Evolutionary conservation across 1,140 invertebrate species (phyloP), one percentile per base, ranked within the genome.

Genomic region (Anoplolepis gracilipes): DNA sequence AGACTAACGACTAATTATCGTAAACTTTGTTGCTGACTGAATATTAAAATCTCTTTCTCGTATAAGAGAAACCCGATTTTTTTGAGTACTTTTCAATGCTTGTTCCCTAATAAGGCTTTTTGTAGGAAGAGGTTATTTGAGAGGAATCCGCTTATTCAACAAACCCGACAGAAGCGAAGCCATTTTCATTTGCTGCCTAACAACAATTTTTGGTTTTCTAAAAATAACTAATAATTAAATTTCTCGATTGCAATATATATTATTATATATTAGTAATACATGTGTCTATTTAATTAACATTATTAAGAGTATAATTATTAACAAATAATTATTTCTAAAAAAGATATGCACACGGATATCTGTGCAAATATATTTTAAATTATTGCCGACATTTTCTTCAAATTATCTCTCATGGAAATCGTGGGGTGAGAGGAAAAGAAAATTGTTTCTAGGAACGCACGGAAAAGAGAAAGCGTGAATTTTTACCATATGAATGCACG

Each of bases 391-490:
- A 28, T 55, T 39, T 53, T 67, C 8, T 11, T 55, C 30, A 19
- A 55, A 79, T 79, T 55, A 53, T 39, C 36, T 39, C 3, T 11
- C 11, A 39, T 11, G n/a, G 4, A 30, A 55, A 46, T 61, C 5
- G 64, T 16, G 19, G 3, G 16, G 22, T 10, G 53, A 59, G 19
- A 36, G 13, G n/a, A 46, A n/a, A n/a, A 59, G 67, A 82, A 61
- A 73, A 82, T 59, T 57, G 19, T 72, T 82, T 73, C 25, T 59
- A 25, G 25, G 28, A 67, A 46, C 53, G 33, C 39, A 33, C 19
- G n/a, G 33, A 22, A 59, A 10, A 46, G 67, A 82, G 67, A 46
- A 73, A 72, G 55, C 78, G 67, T 73, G 39, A 73, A 72, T 82
- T 82, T 72, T 30, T 36, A 61, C 19, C 28, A 28, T 22, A 46